These are phyloP conservation scores for Cantharis rustica DNA, from an alignment of 2,888 invertebrate genomes.

Conservation along the genomic window DNA sequence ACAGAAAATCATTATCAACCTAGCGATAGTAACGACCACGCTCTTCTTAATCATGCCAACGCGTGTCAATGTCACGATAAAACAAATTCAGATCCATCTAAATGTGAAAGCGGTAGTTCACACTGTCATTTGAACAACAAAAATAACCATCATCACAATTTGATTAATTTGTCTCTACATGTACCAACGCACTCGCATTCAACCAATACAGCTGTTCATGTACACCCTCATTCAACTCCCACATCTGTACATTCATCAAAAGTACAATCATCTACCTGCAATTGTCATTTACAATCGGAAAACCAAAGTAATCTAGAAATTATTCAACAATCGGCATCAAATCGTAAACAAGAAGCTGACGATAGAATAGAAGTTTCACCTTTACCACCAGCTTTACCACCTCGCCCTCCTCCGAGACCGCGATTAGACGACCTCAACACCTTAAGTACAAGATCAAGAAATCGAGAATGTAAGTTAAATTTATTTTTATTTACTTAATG, in stretches of 20 bases:
- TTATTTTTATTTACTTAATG: neutral
- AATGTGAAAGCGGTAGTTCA: conserved; percentile 42
- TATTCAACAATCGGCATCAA: conserved; percentile 35
- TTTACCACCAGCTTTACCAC: conserved; percentile 57
- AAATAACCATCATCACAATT: conserved; percentile 38
- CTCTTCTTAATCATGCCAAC: conserved; percentile 46
- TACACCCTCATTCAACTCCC: conserved; percentile 48
- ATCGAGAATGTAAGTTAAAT: conserved; percentile 45
- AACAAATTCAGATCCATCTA: conserved; percentile 38
- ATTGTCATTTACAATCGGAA: conserved; percentile 51
- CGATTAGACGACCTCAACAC: conserved; percentile 50
- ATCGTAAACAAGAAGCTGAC: conserved; percentile 51
- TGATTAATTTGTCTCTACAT: conserved; percentile 35
- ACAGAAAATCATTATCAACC: conserved; percentile 51
- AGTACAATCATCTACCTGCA: conserved; percentile 43
- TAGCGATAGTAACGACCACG: conserved; percentile 52
- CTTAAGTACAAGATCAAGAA: conserved; percentile 46
- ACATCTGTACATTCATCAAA: conserved; percentile 43
- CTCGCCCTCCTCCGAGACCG: conserved; percentile 56
- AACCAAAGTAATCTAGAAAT: conserved; percentile 39
- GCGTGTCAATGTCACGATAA: conserved; percentile 48
- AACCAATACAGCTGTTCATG: conserved; percentile 44
- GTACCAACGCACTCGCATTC: conserved; percentile 44
- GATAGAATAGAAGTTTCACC: conserved; percentile 56
- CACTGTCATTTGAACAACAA: conserved; percentile 28